Base-by-base conservation (phyloP, 2,888 invertebrate genomes). In the Macrosoma leucophasiata region DNA sequence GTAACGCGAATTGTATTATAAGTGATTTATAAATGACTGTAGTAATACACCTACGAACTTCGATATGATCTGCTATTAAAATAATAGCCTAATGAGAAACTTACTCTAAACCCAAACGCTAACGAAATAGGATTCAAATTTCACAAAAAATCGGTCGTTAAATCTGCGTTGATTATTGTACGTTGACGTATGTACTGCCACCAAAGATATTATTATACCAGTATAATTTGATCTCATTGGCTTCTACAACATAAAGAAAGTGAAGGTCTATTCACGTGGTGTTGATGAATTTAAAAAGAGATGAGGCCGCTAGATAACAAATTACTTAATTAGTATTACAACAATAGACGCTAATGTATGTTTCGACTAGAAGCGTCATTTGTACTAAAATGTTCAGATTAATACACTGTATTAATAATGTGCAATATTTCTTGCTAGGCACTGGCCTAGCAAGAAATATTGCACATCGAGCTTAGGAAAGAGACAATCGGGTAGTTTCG, bases 281-380 rank as follows among this genome's bases (percentile, higher is more conserved):
- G 27, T 21, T 20, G 26, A 36, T 36, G 18, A 34, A 29, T 36
- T 41, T 32, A 37, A 34, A 32, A 22, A 20, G 20, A 74, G 76
- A 76, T 77, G 66, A 45, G 67, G 62, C 47, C 66, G 55, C 29
- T 31, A 50, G 77, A 76, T 77, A 76, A 64, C 42, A 58, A 60
- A 63, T 73, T 73, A 55, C 67, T 64, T 74, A 77, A 76, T 72
- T 76, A 62, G 60, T 62, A 71, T 69, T 69, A 66, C 67, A 60
- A 69, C 70, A 73, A 71, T 66, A 48, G 60, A 36, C 26, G 52
- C 48, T 68, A 58, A 62, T 62, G 61, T 60, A 21, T 33, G 30
- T 33, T 35, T 25, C 29, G 20, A n/a, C n/a, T n/a, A n/a, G n/a
- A n/a, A n/a, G n/a, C n/a, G n/a, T n/a, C n/a, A n/a, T n/a, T n/a